These are phyloP conservation scores for Antennarius striatus DNA, from an alignment of 2,113 vertebrate genomes.

Conservation along the genomic window DNA sequence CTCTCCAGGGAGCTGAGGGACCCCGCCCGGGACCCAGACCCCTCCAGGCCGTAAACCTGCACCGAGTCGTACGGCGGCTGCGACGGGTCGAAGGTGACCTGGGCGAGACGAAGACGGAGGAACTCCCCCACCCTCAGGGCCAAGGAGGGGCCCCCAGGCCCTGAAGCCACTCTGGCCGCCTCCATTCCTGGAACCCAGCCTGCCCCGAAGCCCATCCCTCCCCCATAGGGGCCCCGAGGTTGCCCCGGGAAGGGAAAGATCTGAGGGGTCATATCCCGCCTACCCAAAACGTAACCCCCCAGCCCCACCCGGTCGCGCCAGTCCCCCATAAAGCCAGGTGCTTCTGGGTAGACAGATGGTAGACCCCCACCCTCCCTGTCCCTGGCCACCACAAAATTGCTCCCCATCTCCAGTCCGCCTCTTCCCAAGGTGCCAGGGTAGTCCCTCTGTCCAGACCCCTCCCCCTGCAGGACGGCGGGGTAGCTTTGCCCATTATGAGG, in stretches of 20 bases:
- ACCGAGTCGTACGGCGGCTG: conserved; percentile 91
- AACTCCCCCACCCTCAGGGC: conserved; percentile 85
- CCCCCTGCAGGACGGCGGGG: conserved; percentile 65
- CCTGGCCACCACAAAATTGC: conserved; percentile 77
- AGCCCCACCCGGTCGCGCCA: conserved; percentile 78
- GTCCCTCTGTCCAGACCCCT: conserved; percentile 68
- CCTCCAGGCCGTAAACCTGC: conserved; percentile 90
- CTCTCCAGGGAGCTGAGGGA: conserved; percentile 90
- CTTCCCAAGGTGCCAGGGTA: conserved; percentile 71
- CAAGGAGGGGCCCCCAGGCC: conserved; percentile 72
- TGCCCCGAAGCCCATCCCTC: conserved; percentile 73
- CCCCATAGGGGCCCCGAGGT: conserved; percentile 63
- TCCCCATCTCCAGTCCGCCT: conserved; percentile 79
- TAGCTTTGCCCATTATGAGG: conserved; percentile 61
- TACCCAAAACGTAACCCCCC: conserved; percentile 74
- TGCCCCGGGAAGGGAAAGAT: conserved; percentile 77
- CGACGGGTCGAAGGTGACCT: conserved; percentile 87
- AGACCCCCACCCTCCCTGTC: conserved; percentile 75
- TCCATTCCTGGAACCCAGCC: conserved; percentile 73
- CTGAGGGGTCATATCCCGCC: conserved; percentile 82
- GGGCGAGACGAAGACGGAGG: conserved; percentile 83
- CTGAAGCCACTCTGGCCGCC: conserved; percentile 53
- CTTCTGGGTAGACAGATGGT: conserved; percentile 73
- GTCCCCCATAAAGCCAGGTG: conserved; percentile 74
- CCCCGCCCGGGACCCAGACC: conserved; percentile 86